Evolutionary conservation across 2,113 vertebrate genomes (phyloP).

Genomic region (Myiozetetes cayanensis): DNA sequence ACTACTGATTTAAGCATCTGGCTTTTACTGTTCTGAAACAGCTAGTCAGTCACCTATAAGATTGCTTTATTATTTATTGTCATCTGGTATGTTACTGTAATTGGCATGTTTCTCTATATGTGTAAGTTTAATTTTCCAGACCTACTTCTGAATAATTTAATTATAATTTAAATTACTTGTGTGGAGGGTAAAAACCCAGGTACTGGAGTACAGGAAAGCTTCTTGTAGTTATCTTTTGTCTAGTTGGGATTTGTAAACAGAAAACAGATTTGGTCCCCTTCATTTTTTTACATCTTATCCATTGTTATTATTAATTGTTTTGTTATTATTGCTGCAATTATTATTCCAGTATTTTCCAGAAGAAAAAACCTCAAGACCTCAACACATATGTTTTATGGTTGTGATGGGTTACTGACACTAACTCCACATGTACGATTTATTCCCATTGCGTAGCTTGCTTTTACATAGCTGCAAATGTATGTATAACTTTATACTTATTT

Average conservation of each 20-base stretch:
- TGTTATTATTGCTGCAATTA: neutral
- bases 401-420: neutral
- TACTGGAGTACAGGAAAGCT: neutral
- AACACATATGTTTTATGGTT: neutral
- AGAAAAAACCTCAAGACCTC: too few relatives aligned
- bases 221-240: neutral
- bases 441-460: neutral
- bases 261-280: neutral
- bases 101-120: neutral
- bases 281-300: neutral
- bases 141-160: neutral
- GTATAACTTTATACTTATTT: neutral
- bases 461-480: neutral
- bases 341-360: neutral
- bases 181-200: neutral
- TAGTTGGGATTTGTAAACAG: neutral
- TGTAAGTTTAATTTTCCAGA: neutral
- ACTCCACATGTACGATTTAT: neutral
- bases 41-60: neutral
- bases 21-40: neutral
- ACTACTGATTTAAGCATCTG: neutral
- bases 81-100: neutral
- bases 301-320: neutral
- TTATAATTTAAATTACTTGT: neutral
- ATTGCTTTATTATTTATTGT: neutral